phyloP scores from a whole-genome alignment of 2,113 vertebrate species.

The Phoenicopterus ruber region DNA sequence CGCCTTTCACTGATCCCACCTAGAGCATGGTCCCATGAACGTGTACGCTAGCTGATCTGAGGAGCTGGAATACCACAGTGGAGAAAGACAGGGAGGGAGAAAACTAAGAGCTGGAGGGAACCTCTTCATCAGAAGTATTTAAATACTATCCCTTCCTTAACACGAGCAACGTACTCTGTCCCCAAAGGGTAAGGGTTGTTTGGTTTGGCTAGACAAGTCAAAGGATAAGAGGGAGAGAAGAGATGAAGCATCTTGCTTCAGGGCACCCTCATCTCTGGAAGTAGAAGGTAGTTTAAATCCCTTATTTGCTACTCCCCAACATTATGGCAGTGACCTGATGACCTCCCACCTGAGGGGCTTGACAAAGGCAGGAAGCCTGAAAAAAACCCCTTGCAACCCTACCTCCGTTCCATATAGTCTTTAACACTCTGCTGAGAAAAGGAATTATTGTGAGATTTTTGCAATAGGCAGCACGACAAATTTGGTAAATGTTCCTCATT shows the following conservation, averaged over 20 bases:
- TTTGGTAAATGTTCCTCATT: not conserved
- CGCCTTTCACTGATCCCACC: not conserved
- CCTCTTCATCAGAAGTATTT: not conserved
- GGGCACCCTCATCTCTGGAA: not conserved
- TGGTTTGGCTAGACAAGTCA: not conserved
- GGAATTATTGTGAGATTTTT: not conserved
- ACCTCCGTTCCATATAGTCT: not conserved
- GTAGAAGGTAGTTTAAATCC: not conserved
- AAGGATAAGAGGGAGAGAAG: not conserved
- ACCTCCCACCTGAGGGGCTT: not conserved
- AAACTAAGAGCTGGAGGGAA: not conserved
- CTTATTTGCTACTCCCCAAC: not conserved
- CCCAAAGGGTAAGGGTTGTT: not conserved
- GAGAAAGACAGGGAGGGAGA: not conserved
- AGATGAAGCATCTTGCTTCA: not conserved
- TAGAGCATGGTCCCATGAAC: not conserved
- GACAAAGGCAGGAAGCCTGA: not conserved
- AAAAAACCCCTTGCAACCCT: not conserved
- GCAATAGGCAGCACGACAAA: not conserved
- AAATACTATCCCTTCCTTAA: not conserved
- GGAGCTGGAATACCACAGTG: not conserved
- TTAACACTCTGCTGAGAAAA: not conserved
- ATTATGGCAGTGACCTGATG: not conserved
- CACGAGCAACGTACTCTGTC: not conserved
- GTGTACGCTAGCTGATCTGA: not conserved